phyloP scores from a whole-genome alignment of 2,113 vertebrate genomes.

The Cottus gobio region DNA sequence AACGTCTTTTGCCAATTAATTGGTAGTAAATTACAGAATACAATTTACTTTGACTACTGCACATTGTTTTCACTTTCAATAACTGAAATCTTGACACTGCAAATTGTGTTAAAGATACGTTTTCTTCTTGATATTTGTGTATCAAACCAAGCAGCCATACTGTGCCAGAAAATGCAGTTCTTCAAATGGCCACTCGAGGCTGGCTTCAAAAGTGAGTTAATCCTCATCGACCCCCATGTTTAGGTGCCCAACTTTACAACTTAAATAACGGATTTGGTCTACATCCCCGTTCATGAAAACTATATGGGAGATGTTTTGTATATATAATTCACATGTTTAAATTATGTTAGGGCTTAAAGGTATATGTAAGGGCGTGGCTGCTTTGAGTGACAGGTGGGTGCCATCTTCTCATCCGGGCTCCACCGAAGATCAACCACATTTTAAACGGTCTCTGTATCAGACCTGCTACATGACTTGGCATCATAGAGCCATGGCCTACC shows the following conservation, averaged over 20 bases:
- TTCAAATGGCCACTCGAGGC: neutral
- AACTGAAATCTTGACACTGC: neutral
- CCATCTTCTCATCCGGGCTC: no score
- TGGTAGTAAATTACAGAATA: neutral
- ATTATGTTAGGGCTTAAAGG: neutral
- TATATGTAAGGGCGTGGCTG: no score
- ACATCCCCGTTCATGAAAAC: neutral
- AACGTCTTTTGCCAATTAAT: no score
- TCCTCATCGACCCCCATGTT: neutral
- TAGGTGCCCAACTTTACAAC: neutral
- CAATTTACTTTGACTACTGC: neutral
- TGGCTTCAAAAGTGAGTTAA: neutral
- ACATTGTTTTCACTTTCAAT: neutral
- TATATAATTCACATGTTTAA: neutral
- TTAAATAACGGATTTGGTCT: neutral
- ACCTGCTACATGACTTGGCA: neutral
- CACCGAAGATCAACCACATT: no score
- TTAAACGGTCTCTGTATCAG: neutral
- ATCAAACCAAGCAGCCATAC: neutral
- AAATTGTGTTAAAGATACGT: neutral
- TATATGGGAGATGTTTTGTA: neutral
- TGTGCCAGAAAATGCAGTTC: neutral
- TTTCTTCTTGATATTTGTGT: neutral
- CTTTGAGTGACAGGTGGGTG: no score
- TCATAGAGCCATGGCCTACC: conserved; percentile 56